Evolutionary conservation across 2,797 vertebrate genomes (phyloP), one percentile per base, ranked within the genome.

Genomic region (Syngnathus acus): DNA sequence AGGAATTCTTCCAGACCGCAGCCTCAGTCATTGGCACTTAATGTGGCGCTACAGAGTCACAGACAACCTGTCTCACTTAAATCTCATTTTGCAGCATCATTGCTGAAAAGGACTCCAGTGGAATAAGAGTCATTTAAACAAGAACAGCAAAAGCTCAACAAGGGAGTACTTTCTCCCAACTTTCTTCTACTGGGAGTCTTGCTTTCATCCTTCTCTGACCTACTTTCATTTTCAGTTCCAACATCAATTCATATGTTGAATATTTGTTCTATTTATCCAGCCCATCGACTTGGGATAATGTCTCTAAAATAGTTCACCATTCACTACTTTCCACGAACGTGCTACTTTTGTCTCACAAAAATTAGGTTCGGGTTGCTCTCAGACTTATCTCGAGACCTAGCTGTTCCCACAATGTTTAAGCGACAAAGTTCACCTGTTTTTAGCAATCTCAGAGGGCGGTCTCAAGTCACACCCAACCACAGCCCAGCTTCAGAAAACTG

Each of bases 1-100:
- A 84, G 85, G 86, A 88, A 87, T 87, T 80, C 76, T 75, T 77
- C 68, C 75, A 57, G 80, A 89, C 89, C 85, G 75, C 86, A 81
- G 78, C 75, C 70, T 70, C 69, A 76, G 84, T 79, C 75, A 70
- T 77, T 80, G 82, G 82, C 78, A 75, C 74, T 48, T 68, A 75
- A 79, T 64, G 72, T 74, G 71, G 71, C 75, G 77, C 68, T 38
- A 64, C 47, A 68, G 57, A 69, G 48, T 7, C 40, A 43, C 13
- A 23, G 40, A 62, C 60, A 62, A 50, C 54, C 10, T 14, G 3
- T 71, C 59, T 37, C 40, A 55, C 47, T 6, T 19, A 65, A 32
- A 7, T 6, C 38, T 9, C 54, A 37, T 32, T 68, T 43, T 62
- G 40, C 60, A 23, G 40, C 40, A 62, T 45, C 60, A 45, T 23